phyloP scores from a whole-genome alignment of 2,113 vertebrate genomes.

The Anolis sagrei region DNA sequence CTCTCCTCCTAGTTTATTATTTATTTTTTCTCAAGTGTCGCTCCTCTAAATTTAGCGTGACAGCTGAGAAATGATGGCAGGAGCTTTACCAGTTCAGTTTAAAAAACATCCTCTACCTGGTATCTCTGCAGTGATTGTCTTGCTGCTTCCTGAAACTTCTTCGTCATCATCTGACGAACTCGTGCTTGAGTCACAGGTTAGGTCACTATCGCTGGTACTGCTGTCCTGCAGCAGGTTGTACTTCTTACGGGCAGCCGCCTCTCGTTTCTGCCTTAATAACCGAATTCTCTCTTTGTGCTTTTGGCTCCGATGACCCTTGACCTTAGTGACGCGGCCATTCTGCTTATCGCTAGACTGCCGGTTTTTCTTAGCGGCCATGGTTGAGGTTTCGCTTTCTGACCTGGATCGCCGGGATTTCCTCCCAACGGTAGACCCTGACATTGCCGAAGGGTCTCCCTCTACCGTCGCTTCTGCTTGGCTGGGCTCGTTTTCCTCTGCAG shows the following conservation, averaged over 20 bases:
- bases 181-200: constrained; percentile 94
- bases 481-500: constrained; percentile 86
- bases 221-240: constrained; percentile 98
- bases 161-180: constrained; percentile 91
- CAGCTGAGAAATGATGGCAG: constrained; percentile 74
- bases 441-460: constrained; percentile 76
- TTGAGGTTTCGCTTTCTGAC: constrained; percentile 92
- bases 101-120: constrained; percentile 92
- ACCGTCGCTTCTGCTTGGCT: constrained; percentile 65
- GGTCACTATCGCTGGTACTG: constrained; percentile 98
- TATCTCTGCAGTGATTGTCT: constrained; percentile 97
- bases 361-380: constrained; percentile 98
- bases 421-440: constrained; percentile 70
- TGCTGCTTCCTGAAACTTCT: constrained; percentile 92
- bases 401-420: constrained; percentile 91
- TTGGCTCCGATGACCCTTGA: constrained; percentile 92
- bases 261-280: constrained; percentile 92
- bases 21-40: constrained; percentile 71
- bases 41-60: constrained; percentile 75
- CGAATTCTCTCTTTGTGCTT: constrained; percentile 97
- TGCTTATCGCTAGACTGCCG: constrained; percentile 90
- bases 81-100: constrained; percentile 79
- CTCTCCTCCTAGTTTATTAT: constrained; percentile 65
- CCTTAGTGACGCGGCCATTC: constrained; percentile 87
- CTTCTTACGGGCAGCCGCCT: constrained; percentile 94